These are phyloP conservation scores for Polypterus senegalus DNA, from an alignment of 2,113 vertebrate species.

Conservation along the genomic window DNA sequence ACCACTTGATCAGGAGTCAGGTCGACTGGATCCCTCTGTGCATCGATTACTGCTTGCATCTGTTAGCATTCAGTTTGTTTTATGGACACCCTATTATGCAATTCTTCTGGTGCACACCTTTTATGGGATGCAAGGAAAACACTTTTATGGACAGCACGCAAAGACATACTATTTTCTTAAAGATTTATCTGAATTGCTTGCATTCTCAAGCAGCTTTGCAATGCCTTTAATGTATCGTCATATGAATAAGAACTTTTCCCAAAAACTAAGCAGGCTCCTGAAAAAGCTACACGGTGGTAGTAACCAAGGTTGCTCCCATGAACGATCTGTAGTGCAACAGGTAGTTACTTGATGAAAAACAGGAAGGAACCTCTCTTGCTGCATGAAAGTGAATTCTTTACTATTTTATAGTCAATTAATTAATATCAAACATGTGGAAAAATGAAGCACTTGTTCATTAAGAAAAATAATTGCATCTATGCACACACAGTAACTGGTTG, in stretches of 20 bases:
- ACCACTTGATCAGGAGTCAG: slow-evolving; percentile 74
- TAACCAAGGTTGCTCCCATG: slow-evolving; percentile 54
- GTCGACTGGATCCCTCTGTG: slow-evolving; percentile 72
- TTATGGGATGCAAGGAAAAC: slow-evolving; percentile 41
- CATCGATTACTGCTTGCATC: slow-evolving; percentile 81
- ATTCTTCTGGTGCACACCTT: slow-evolving; percentile 70
- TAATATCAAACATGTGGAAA: background rate
- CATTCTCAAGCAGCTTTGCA: slow-evolving; percentile 80
- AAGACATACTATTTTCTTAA: slow-evolving; percentile 58
- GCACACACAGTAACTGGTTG: background rate
- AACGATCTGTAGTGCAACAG: slow-evolving; percentile 66
- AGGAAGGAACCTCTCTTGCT: background rate
- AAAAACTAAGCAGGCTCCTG: slow-evolving; percentile 67
- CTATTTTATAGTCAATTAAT: background rate
- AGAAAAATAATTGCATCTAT: background rate
- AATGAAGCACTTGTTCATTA: background rate
- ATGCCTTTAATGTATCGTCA: slow-evolving; percentile 81
- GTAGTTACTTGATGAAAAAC: slow-evolving; percentile 53
- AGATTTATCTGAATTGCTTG: slow-evolving; percentile 68
- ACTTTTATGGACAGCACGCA: slow-evolving; percentile 30
- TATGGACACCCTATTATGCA: slow-evolving; percentile 89
- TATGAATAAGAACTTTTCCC: slow-evolving; percentile 80
- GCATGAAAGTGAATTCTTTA: background rate
- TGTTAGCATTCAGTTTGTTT: slow-evolving; percentile 73
- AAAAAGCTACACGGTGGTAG: slow-evolving; percentile 65